Base-by-base conservation (phyloP, 2,888 invertebrate genomes). In the Eupsilia transversa region DNA sequence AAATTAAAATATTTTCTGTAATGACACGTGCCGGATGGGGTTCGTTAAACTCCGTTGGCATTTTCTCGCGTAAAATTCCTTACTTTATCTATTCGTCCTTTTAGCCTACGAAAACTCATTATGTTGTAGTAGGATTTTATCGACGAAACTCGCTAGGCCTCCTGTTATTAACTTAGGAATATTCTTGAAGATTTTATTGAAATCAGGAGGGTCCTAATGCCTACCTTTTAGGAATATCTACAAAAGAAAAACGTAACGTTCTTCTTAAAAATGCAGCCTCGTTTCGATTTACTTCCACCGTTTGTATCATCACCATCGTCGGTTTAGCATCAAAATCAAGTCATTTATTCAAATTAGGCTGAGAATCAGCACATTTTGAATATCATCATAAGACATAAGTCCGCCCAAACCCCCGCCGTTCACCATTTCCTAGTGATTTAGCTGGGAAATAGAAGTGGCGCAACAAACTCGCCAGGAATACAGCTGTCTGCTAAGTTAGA, bases 1-100 rank as follows among this genome's bases (percentile, higher is more conserved):
- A 83, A 83, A 78, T 83, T 83, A 74, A 85, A 83, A 83, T 82
- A 83, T 83, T 83, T 85, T 78, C 72, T 54, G 59, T 60, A 83
- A 79, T 74, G 74, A 72, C 71, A 83, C 79, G 72, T 74, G 59
- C 68, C 65, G 49, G 59, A 69, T 66, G 54, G 59, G 49, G 46
- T 33, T 73, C 66, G 43, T 77, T 77, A 65, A 66, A 77, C 38
- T 64, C n/a, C 43, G 23, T 23, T 67, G 52, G n/a, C 14, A 66
- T 74, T 75, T 81, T 54, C 30, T 80, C 17, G 30, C 23, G 7
- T 43, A 77, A 52, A 52, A 63, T 41, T 52, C n/a, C 33, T 63
- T 9, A 68, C 27, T 52, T 77, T 43, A 30, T 69, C 14, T 43
- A 30, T 61, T 43, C 20, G 23, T 61, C n/a, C 14, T 49, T 41